Base-by-base conservation (phyloP, 2,888 invertebrate species). In the Terebella lapidaria region DNA sequence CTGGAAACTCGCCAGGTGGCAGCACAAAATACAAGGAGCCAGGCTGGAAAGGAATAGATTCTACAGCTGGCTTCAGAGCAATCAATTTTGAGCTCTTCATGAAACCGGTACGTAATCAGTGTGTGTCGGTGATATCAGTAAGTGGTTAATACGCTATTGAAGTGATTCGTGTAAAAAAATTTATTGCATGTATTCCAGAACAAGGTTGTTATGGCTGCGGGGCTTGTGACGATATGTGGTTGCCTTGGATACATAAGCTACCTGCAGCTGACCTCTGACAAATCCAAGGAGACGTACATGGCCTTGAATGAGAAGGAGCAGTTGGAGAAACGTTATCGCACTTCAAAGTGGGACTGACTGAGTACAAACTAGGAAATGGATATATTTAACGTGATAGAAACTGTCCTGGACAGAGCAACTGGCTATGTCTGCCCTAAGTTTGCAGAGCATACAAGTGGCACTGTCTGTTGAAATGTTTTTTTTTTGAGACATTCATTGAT, bases 1-100 rank as follows among this genome's bases (percentile, higher is more conserved):
- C 10, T n/a, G n/a, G 10, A 35, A 35, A n/a, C 42, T 10, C 42
- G 10, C n/a, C 42, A 10, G n/a, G 42, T n/a, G n/a, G 42, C n/a
- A 35, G n/a, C 10, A 15, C 42, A 35, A n/a, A n/a, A n/a, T 49
- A n/a, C 24, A 10, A 24, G 24, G 49, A 49, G 49, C 49, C 49
- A 20, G 49, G 49, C 5, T 22, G 15, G 24, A 15, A 24, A 5
- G 18, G 24, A 10, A 5, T 49, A 22, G n/a, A 49, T 20, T 20
- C 49, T 22, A 49, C 49, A 49, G 15, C 49, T 20, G 49, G 90
- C 29, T 94, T 94, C 78, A 85, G 89, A 74, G 85, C 88, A 28
- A 83, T 92, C 0, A 94, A 94, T 82, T 94, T 90, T 81, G 94
- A 94, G 81, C 83, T 94, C 1, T 94, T 92, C 78, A 86, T 88